Base-by-base conservation (phyloP, 2,113 vertebrate genomes). In the Hypocryptadius cinnamomeus region DNA sequence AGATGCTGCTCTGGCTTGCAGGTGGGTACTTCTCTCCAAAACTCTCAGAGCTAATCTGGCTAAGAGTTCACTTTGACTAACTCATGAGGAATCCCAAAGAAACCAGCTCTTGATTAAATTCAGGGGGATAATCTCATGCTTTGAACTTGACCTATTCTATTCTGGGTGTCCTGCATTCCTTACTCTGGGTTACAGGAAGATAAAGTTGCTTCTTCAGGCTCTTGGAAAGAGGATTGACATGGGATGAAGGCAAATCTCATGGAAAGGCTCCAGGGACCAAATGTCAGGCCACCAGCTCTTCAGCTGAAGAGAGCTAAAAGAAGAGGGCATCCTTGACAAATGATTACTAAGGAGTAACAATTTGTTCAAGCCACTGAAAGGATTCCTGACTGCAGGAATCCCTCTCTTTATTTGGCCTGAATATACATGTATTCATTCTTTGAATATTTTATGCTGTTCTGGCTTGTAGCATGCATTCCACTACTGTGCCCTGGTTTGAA, bases 401-500 rank as follows among this genome's bases (percentile, higher is more conserved):
- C 13, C 30, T 91, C 17, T 1, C 45, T 89, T 81, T 31, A 20
- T 53, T 81, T 84, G 84, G 92, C 94, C 91, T 94, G 77, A 92
- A 87, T 87, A 64, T 0, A 3, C 20, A 27, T 8, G 15, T 78
- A 61, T 72, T 74, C 61, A 44, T 93, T 89, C 86, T 86, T 74
- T 91, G 73, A 93, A 92, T 92, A 96, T 92, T 96, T 96, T 57
- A 92, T 87, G 54, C 31, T 69, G 45, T 69, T 90, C 65, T 90
- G 73, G 53, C 80, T 88, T 53, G 57, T 65, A 57, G 44, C n/a
- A 18, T 28, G 30, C 53, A 35, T 94, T 90, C 84, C 63, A 54
- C 45, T 79, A 22, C 45, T 30, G 24, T 42, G 47, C 6, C 61
- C n/a, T 81, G 40, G n/a, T 81, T 89, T 69, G 28, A 90, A 69